Conservation (phyloP, 1,140 invertebrate genomes). For the Drosophila miranda region DNA sequence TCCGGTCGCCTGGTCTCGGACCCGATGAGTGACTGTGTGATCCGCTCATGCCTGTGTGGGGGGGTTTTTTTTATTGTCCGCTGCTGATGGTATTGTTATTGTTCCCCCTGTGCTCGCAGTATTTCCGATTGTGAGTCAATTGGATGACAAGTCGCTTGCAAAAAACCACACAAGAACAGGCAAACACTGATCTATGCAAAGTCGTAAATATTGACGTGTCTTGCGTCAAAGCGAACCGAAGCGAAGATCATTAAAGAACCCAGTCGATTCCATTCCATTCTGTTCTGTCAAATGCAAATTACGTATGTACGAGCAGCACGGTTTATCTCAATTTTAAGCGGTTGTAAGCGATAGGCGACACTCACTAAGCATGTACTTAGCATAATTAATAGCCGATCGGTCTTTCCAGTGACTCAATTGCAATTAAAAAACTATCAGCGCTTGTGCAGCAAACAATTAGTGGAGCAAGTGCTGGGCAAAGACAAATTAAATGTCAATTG, state of each 20-base stretch:
- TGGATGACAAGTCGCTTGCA: slow-evolving; percentile 56
- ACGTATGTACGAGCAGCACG: slow-evolving; percentile 1
- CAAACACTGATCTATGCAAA: slow-evolving; percentile 34
- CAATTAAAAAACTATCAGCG: slow-evolving; percentile 69
- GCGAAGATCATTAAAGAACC: slow-evolving; percentile 34
- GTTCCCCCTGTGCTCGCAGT: slow-evolving; percentile 17
- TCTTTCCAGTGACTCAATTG: slow-evolving; percentile 44
- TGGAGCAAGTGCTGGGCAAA: slow-evolving; percentile 19
- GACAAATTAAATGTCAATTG: slow-evolving; percentile 69
- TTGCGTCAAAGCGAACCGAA: slow-evolving; percentile 40
- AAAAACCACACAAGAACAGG: slow-evolving; percentile 34
- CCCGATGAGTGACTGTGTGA: slow-evolving; percentile 26
- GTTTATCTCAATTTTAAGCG: slow-evolving; percentile 25
- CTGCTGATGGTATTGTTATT: slow-evolving; percentile 10
- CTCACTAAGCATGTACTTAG: slow-evolving; percentile 39
- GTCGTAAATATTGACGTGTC: background rate
- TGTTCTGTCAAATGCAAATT: slow-evolving; percentile 36
- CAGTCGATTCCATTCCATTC: background rate
- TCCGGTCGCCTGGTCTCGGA: slow-evolving; percentile 22
- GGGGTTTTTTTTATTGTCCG: slow-evolving; percentile 14
- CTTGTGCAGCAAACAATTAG: slow-evolving; percentile 25
- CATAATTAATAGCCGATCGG: slow-evolving; percentile 58
- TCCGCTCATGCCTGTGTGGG: slow-evolving; percentile 19
- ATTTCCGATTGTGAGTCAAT: slow-evolving; percentile 77
- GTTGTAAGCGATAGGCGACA: slow-evolving; percentile 46